These are phyloP conservation scores for Salpingus planirostris DNA, from an alignment of 2,888 invertebrate genomes.

Conservation along the genomic window DNA sequence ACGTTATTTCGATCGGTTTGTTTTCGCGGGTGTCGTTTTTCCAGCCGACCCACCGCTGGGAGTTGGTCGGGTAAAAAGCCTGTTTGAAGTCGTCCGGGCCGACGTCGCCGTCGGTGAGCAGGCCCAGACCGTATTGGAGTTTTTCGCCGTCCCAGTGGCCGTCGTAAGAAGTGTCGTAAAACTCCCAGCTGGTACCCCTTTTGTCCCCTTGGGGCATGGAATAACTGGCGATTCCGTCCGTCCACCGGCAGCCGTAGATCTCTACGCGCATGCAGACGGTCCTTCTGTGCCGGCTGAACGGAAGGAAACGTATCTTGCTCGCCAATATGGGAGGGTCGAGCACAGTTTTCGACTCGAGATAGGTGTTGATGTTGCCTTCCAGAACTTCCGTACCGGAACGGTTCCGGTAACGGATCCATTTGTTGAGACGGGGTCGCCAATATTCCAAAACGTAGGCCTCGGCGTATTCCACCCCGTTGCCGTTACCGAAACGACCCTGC, in stretches of 20 bases:
- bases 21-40: slow-evolving; percentile 61
- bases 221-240: slow-evolving; percentile 76
- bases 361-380: slow-evolving; percentile 80
- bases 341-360: slow-evolving; percentile 65
- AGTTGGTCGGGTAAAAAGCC: slow-evolving; percentile 51
- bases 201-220: slow-evolving; percentile 83
- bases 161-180: slow-evolving; percentile 80
- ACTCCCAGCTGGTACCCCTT: slow-evolving; percentile 68
- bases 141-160: slow-evolving; percentile 70
- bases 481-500: slow-evolving; percentile 89
- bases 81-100: slow-evolving; percentile 67
- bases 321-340: slow-evolving; percentile 81
- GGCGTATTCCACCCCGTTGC: slow-evolving; percentile 80
- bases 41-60: slow-evolving; percentile 84
- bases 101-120: slow-evolving; percentile 71
- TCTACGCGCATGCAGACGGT: slow-evolving; percentile 91
- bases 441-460: slow-evolving; percentile 79
- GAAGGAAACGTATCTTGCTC: slow-evolving; percentile 73
- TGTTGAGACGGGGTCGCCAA: slow-evolving; percentile 67
- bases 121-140: slow-evolving; percentile 71
- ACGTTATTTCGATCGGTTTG: slow-evolving; percentile 57
- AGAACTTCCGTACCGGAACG: slow-evolving; percentile 64
- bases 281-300: slow-evolving; percentile 71
- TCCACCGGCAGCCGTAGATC: slow-evolving; percentile 80
- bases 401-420: slow-evolving; percentile 75